Conservation (phyloP, 2,797 vertebrate species). For the Merluccius polli region DNA sequence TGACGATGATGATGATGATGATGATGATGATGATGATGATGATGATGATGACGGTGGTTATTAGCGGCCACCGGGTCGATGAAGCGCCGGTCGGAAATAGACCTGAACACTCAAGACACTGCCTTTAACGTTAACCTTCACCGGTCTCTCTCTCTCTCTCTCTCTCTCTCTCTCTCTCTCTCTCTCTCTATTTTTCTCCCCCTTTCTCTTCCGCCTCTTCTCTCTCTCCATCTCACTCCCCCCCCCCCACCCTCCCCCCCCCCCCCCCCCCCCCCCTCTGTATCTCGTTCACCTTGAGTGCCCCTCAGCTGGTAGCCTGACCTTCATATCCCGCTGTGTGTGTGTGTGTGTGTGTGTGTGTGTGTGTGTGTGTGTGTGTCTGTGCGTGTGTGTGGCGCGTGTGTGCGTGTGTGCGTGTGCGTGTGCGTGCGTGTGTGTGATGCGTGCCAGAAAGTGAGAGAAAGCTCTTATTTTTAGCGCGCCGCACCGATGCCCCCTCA, state of each 20-base stretch:
- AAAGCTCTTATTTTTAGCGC: background rate
- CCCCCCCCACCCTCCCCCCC: no score
- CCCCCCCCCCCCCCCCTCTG: background rate
- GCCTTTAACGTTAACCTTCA: background rate
- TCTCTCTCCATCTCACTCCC: no score
- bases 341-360: slow-evolving; percentile 26
- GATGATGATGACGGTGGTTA: background rate
- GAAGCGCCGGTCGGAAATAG: background rate
- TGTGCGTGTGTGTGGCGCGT: no score
- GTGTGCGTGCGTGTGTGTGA: no score
- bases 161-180: background rate
- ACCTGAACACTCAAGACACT: background rate
- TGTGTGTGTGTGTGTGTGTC: no score
- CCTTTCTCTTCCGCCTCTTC: no score
- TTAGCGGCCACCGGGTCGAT: background rate
- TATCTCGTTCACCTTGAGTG: background rate
- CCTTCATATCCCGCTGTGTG: background rate
- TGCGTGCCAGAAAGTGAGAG: no score
- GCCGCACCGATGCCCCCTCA: background rate
- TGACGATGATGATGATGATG: no score
- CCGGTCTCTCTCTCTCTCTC: background rate
- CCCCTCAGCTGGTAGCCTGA: background rate
- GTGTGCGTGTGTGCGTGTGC: no score
- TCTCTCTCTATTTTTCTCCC: no score
- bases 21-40: no score